Conservation (phyloP, 2,797 vertebrate genomes). For the Chromobotia macracanthus region DNA sequence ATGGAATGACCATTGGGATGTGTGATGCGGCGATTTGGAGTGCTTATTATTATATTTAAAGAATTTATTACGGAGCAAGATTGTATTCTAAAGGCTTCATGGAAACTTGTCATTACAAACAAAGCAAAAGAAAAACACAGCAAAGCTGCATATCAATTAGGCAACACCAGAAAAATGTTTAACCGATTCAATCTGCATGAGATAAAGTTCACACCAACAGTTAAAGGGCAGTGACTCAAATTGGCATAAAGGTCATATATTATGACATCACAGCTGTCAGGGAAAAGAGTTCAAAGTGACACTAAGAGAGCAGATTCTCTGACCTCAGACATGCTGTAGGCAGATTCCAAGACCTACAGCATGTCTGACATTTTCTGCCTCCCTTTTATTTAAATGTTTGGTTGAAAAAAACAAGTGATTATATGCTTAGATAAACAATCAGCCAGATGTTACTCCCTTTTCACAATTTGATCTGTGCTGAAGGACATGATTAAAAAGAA, state of each 20-base stretch:
- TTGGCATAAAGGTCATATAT: conserved; percentile 65
- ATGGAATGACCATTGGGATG: too few species aligned
- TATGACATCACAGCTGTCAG: conserved; percentile 50
- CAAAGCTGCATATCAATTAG: conserved; percentile 23
- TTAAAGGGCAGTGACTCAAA: conserved; percentile 62
- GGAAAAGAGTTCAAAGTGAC: conserved; percentile 32
- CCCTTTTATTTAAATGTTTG: not conserved
- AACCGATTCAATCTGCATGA: conserved; percentile 60
- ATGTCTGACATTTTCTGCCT: conserved; percentile 34
- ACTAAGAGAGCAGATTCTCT: conserved; percentile 10
- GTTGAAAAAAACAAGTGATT: not conserved
- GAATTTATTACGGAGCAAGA: not conserved
- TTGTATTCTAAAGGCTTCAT: not conserved
- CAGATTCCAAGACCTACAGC: conserved; percentile 1
- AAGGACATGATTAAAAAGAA: not conserved
- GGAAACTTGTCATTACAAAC: conserved; percentile 3
- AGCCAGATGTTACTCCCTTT: not conserved
- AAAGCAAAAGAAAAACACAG: not conserved
- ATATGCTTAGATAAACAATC: conserved; percentile 1
- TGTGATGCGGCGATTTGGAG: too few species aligned
- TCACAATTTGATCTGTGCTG: conserved; percentile 3
- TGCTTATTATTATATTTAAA: not conserved
- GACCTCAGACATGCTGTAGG: not conserved
- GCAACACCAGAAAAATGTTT: conserved; percentile 28
- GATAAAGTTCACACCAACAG: conserved; percentile 68